Evolutionary conservation across 2,113 vertebrate genomes (phyloP).

Genomic region (Heterotilapia buettikoferi): DNA sequence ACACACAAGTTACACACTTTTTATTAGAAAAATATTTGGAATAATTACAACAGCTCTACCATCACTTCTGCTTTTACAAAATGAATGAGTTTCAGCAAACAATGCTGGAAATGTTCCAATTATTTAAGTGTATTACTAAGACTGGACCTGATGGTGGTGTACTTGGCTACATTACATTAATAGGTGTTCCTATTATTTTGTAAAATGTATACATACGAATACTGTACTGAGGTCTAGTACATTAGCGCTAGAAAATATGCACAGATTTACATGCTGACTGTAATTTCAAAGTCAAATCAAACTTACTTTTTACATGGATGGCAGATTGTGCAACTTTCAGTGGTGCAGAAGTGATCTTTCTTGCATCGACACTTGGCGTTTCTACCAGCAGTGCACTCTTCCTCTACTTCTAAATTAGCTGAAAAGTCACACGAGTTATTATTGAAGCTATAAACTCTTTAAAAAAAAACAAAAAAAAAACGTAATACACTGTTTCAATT

Average conservation of each 20-base stretch:
- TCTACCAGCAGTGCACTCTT: not conserved
- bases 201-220: not conserved
- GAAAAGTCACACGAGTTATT: not conserved
- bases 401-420: not conserved
- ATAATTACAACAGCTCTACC: not conserved
- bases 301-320: constrained; percentile 49
- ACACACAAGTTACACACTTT: not conserved
- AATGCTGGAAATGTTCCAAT: not conserved
- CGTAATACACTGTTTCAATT: not conserved
- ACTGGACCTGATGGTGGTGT: not conserved
- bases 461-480: too few species aligned
- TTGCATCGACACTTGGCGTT: constrained; percentile 54
- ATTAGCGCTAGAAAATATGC: not conserved
- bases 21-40: not conserved
- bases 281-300: not conserved
- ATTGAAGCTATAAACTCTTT: not conserved
- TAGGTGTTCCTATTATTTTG: not conserved
- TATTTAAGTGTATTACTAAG: not conserved
- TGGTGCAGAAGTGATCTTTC: constrained; percentile 36
- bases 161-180: not conserved
- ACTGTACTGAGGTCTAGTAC: not conserved
- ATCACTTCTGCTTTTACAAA: not conserved
- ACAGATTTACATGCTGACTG: not conserved
- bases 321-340: constrained; percentile 13
- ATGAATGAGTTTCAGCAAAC: not conserved